Evolutionary conservation across 2,797 vertebrate genomes (phyloP).

Genomic region (Tadarida brasiliensis): DNA sequence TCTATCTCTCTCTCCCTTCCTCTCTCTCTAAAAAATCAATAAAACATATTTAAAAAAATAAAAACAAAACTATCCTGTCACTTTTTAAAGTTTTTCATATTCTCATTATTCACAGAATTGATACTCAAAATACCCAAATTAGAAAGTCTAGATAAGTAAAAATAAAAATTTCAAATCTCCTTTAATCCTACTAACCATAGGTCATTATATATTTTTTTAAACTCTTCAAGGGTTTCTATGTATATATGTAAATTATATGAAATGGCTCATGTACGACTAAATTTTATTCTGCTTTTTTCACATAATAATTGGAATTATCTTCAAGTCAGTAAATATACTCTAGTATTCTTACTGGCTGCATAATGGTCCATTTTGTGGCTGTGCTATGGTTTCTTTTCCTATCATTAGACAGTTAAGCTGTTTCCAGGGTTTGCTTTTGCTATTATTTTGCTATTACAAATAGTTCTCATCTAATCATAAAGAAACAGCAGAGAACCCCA

Average conservation of each 20-base stretch:
- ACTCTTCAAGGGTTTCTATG: background rate
- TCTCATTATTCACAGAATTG: constrained; percentile 20
- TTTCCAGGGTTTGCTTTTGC: constrained; percentile 8
- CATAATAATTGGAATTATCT: background rate
- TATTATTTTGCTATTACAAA: constrained; percentile 27
- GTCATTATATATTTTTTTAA: constrained; percentile 10
- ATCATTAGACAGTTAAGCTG: background rate
- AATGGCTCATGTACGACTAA: background rate
- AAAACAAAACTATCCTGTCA: constrained; percentile 3
- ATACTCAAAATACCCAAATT: background rate
- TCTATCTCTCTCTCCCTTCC: no score
- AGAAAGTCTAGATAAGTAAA: constrained; percentile 20
- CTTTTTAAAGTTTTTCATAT: background rate
- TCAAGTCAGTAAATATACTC: constrained; percentile 20
- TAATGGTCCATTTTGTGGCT: constrained; percentile 16
- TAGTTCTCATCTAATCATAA: background rate
- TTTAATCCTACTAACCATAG: background rate
- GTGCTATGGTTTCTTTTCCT: background rate
- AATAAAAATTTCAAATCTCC: background rate
- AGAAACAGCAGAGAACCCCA: constrained; percentile 15
- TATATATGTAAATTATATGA: background rate
- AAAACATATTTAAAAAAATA: background rate
- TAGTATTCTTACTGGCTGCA: constrained; percentile 15
- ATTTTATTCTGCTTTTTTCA: background rate
- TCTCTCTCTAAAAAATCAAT: no score